Evolutionary conservation across 1,140 invertebrate species (phyloP), one percentile per base, ranked within the genome.

Genomic region (Parapsyche elsis): DNA sequence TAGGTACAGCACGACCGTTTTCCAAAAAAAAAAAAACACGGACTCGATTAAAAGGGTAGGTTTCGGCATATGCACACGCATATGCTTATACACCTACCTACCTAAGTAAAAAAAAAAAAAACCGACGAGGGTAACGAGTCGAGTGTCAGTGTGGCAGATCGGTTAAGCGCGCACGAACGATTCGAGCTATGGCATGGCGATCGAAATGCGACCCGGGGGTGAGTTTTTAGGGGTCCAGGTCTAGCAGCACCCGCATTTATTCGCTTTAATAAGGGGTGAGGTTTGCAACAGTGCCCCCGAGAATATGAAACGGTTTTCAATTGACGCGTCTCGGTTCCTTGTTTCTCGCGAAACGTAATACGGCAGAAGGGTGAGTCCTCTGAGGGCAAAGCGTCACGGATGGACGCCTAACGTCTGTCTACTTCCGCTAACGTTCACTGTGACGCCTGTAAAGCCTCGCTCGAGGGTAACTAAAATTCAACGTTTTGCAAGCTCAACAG

Each of bases 221-320:
- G 16, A 53, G 49, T 53, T 53, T 53, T 12, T 12, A 5, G 12
- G 49, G 49, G 2, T 16, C 49, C 2, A 5, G 2, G 12, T 53
- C 49, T 12, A 14, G 49, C 12, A 53, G 1, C 45, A 46, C 16
- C 12, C 16, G 24, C 16, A 7, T 71, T 71, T 24, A n/a, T 71
- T 38, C 26, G 12, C 67, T 24, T 10, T 71, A 38, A 38, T 71
- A 71, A 71, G 67, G 7, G 26, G 16, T 10, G 23, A 21, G 61
- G 61, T 45, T 30, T 26, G 26, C 12, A 71, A 71, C 70, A 71
- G 38, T 16, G n/a, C 70, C 38, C 70, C 19, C 12, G 70, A 30
- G 70, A 30, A 44, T 71, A 67, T 53, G 49, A 53, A 53, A 53
- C 49, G 12, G 49, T 75, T 57, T 75, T 75, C 73, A 75, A 75